Percentiles rank a stretch among this genome's conserved stretches.
phyloP scores from a whole-genome alignment of 2,888 invertebrate genomes.

The Lathronympha strigana region DNA sequence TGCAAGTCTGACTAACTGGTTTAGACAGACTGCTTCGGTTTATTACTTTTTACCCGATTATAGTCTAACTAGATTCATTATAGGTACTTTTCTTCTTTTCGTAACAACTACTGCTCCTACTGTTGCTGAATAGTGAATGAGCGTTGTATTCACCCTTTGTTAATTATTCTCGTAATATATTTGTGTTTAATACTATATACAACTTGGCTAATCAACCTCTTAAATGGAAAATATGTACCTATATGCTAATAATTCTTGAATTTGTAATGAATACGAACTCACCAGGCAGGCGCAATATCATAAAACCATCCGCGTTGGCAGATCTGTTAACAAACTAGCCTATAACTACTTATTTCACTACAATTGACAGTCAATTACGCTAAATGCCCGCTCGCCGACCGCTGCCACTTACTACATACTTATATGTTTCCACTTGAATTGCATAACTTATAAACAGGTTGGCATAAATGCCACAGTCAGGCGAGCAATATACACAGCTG shows the following conservation, averaged over 20 bases:
- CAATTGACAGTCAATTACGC: slow-evolving; percentile 72
- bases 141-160: too few species aligned
- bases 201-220: too few species aligned
- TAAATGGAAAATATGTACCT: background rate
- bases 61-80: background rate
- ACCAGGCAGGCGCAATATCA: slow-evolving; percentile 10
- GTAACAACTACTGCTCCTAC: background rate
- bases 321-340: slow-evolving; percentile 37
- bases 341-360: slow-evolving; percentile 50
- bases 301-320: slow-evolving; percentile 35
- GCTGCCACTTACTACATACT: slow-evolving; percentile 60
- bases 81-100: background rate
- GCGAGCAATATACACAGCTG: slow-evolving; percentile 67
- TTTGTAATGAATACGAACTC: background rate
- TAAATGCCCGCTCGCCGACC: slow-evolving; percentile 61
- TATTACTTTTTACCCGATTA: slow-evolving; percentile 20
- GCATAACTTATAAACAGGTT: slow-evolving; percentile 77
- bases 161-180: too few species aligned
- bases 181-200: too few species aligned
- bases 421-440: slow-evolving; percentile 76
- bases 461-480: slow-evolving; percentile 70
- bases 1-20: slow-evolving; percentile 25
- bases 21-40: slow-evolving; percentile 16
- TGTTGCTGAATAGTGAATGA: too few species aligned
- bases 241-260: background rate